A percentile compares a stretch with the other conserved stretches of the same genome.
Evolutionary conservation across 2,797 vertebrate genomes (phyloP).

Genomic region (Synaphobranchus kaupii): DNA sequence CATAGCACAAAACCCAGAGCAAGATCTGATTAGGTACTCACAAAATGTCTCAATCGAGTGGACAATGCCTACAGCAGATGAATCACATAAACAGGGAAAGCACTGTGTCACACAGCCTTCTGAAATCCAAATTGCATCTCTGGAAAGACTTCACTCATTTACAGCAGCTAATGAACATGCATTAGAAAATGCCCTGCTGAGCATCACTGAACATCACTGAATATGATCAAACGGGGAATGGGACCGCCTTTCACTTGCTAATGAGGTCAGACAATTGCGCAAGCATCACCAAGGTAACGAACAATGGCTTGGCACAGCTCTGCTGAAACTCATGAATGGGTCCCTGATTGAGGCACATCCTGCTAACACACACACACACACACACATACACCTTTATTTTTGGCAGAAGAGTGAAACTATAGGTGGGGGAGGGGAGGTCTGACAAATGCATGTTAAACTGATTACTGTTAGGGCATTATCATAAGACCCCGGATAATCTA

Average conservation of each 20-base stretch:
- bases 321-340: constrained; percentile 48
- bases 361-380: constrained; percentile 16
- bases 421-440: neutral
- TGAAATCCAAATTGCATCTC: neutral
- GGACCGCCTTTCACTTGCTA: constrained; percentile 67
- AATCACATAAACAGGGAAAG: neutral
- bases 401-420: neutral
- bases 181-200: constrained; percentile 36
- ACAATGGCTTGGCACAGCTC: constrained; percentile 53
- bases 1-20: neutral
- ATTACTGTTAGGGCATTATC: constrained; percentile 42
- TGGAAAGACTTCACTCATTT: constrained; percentile 18
- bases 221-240: constrained; percentile 52
- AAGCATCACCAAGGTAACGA: constrained; percentile 65
- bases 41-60: neutral
- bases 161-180: constrained; percentile 33
- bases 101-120: neutral
- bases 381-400: neutral
- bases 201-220: constrained; percentile 53
- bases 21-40: neutral
- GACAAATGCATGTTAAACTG: constrained; percentile 48
- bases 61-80: neutral
- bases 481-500: constrained; percentile 46
- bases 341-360: constrained; percentile 39
- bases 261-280: constrained; percentile 64